Percentiles rank a stretch among this genome's conserved stretches.
Conservation (phyloP, 2,888 invertebrate species). For the Diplolepis rosae region DNA sequence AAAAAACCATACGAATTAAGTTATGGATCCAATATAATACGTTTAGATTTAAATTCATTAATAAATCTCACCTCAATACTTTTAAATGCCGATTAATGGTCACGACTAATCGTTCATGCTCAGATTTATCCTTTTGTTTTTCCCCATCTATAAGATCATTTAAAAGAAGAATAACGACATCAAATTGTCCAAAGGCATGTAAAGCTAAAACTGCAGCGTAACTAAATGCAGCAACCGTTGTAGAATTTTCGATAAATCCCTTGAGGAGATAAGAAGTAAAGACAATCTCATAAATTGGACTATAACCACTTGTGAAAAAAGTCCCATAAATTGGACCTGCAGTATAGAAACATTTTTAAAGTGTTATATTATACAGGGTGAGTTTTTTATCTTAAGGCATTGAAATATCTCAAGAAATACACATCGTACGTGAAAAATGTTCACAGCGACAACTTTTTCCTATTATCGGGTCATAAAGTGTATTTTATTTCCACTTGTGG, state of each 20-base stretch:
- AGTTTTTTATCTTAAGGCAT: too few species aligned
- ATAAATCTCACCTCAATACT: slow-evolving; percentile 31
- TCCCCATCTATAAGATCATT: slow-evolving; percentile 33
- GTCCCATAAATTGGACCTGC: slow-evolving; percentile 35
- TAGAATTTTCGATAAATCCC: slow-evolving; percentile 37
- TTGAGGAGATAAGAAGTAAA: slow-evolving; percentile 28
- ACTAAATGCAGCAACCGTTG: slow-evolving; percentile 39
- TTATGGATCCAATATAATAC: too few species aligned
- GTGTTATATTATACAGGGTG: too few species aligned
- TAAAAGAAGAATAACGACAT: slow-evolving; percentile 33
- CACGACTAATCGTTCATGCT: slow-evolving; percentile 30
- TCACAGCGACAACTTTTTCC: too few species aligned
- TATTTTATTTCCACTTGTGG: too few species aligned
- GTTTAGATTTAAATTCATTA: neutral
- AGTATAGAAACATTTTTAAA: too few species aligned
- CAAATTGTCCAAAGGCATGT: slow-evolving; percentile 37
- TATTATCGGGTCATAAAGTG: too few species aligned
- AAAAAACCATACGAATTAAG: too few species aligned
- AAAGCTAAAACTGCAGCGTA: slow-evolving; percentile 35
- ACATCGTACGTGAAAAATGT: too few species aligned
- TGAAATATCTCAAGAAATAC: too few species aligned
- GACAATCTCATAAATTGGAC: slow-evolving; percentile 37
- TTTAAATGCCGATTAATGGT: slow-evolving; percentile 33
- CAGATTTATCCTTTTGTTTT: neutral
- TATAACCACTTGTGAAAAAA: slow-evolving; percentile 29